Percentiles rank a stretch among this genome's conserved stretches.
Conservation (phyloP, 2,113 vertebrate genomes). For the Melanocharis versteri region DNA sequence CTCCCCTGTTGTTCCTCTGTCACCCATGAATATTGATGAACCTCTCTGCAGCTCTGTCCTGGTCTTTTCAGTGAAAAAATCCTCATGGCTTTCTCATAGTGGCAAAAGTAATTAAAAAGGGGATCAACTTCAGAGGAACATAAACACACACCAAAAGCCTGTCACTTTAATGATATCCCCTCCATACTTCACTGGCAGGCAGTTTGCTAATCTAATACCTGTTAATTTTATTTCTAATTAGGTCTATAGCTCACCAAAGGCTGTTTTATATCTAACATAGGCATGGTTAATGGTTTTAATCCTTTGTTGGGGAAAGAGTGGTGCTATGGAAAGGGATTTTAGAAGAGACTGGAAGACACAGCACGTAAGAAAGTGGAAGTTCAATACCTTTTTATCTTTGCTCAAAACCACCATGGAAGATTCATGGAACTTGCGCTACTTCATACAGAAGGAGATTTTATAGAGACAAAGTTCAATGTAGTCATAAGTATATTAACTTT, state of each 20-base stretch:
- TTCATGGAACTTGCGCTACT: neutral
- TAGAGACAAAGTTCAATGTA: neutral
- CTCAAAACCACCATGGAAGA: neutral
- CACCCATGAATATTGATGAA: neutral
- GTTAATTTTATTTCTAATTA: constrained; percentile 42
- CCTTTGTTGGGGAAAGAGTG: neutral
- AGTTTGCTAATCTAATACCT: constrained; percentile 7
- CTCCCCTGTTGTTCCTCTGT: neutral
- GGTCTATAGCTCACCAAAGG: constrained; percentile 6
- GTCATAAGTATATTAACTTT: neutral
- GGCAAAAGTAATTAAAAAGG: constrained; percentile 39
- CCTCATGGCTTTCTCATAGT: neutral
- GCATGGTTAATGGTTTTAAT: neutral
- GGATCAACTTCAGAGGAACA: neutral
- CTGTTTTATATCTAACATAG: neutral
- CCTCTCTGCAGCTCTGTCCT: neutral
- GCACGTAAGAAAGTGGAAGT: neutral
- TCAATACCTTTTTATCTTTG: neutral
- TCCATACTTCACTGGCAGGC: neutral
- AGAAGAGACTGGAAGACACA: neutral
- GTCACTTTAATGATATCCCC: neutral
- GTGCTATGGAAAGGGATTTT: neutral
- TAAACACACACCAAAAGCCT: neutral
- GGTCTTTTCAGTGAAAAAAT: neutral
- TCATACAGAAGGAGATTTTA: neutral